Evolutionary conservation across 1,140 invertebrate genomes (phyloP).

Genomic region (Musca domestica): DNA sequence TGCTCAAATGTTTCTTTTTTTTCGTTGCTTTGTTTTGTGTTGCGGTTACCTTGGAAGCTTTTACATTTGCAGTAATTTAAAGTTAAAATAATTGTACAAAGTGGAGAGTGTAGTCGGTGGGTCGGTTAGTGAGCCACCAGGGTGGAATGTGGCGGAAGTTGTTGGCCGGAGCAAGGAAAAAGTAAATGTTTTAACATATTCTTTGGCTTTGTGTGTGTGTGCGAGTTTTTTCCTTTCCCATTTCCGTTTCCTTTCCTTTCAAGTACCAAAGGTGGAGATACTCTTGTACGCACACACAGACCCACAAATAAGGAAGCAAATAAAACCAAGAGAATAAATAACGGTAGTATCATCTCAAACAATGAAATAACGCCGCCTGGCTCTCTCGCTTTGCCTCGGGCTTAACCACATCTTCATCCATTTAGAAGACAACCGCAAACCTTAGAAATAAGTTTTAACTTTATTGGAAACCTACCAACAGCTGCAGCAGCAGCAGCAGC

Average conservation of each 20-base stretch:
- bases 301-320: too few species aligned
- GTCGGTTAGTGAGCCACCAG: too few species aligned
- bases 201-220: slow-evolving; percentile 1
- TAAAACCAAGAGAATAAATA: too few species aligned
- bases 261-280: too few species aligned
- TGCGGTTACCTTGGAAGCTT: slow-evolving; percentile 18
- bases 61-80: slow-evolving; percentile 17
- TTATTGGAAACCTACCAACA: too few species aligned
- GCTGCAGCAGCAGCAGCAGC: too few species aligned
- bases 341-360: too few species aligned
- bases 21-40: slow-evolving; percentile 1
- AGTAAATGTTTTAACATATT: slow-evolving; percentile 9
- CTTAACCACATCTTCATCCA: slow-evolving; percentile 3
- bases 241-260: background rate
- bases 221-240: background rate
- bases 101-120: too few species aligned
- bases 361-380: background rate
- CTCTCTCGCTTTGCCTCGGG: background rate
- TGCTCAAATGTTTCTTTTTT: background rate
- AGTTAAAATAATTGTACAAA: slow-evolving; percentile 4
- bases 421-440: background rate
- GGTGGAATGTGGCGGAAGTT: background rate
- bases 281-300: too few species aligned
- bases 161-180: background rate
- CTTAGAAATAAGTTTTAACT: background rate